These are phyloP conservation scores for Bubo blakistoni DNA, from an alignment of 2,113 vertebrate species.

Conservation along the genomic window DNA sequence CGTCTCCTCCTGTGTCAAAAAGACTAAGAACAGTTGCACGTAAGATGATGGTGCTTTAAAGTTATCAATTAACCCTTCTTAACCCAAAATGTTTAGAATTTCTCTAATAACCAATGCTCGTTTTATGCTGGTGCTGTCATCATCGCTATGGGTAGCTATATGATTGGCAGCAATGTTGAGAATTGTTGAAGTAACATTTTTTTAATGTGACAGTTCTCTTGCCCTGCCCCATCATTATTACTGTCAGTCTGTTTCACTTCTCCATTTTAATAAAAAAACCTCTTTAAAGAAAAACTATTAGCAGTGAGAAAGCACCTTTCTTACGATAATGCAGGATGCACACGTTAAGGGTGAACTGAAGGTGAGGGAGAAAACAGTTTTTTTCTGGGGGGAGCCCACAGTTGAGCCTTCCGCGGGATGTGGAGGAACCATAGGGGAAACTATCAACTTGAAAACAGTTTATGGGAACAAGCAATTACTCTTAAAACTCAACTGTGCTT, in stretches of 20 bases:
- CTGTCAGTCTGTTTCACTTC: neutral
- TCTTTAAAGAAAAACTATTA: neutral
- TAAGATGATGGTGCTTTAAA: neutral
- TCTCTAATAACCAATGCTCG: neutral
- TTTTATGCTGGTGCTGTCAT: neutral
- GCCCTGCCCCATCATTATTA: neutral
- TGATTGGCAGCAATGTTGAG: neutral
- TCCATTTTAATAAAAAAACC: neutral
- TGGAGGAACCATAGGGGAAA: neutral
- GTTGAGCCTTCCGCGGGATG: neutral
- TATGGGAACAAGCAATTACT: neutral
- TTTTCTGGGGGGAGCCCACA: neutral
- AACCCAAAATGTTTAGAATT: neutral
- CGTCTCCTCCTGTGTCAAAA: neutral
- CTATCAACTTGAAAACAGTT: neutral
- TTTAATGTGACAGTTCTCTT: neutral
- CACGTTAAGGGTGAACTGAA: neutral
- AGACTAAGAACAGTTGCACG: neutral
- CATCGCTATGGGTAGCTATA: fast-evolving
- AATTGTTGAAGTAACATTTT: neutral
- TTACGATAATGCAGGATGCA: neutral
- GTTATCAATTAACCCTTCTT: neutral
- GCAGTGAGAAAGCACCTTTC: neutral
- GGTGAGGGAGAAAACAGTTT: neutral
- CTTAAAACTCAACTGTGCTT: neutral